Evolutionary conservation across 2,113 vertebrate genomes (phyloP).

Genomic region (Tangachromis dhanisi): DNA sequence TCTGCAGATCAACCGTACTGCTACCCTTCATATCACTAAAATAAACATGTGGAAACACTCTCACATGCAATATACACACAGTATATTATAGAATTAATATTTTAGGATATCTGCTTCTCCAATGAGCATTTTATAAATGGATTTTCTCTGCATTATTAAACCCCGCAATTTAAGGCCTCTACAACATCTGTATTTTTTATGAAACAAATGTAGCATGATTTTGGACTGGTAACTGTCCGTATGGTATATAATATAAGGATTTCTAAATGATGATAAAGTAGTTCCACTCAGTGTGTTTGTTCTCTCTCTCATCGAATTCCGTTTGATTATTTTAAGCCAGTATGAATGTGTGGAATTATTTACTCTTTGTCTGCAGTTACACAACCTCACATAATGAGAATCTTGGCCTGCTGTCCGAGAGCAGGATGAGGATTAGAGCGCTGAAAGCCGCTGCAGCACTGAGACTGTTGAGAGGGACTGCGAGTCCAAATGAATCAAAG

Average conservation of each 20-base stretch:
- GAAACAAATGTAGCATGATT: not conserved
- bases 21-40: not conserved
- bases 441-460: not conserved
- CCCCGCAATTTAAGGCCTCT: not conserved
- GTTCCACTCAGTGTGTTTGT: not conserved
- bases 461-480: not conserved
- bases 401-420: slow-evolving; percentile 10
- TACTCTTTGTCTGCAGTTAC: not conserved
- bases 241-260: not conserved
- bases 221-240: not conserved
- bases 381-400: slow-evolving; percentile 17
- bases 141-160: slow-evolving; percentile 34
- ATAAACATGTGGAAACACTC: not conserved
- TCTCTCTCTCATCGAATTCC: not conserved
- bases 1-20: not conserved
- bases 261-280: not conserved
- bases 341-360: not conserved
- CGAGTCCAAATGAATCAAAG: slow-evolving; percentile 3
- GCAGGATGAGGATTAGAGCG: slow-evolving; percentile 33
- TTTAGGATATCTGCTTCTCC: not conserved
- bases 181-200: not conserved
- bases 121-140: slow-evolving; percentile 5
- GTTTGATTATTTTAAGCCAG: not conserved
- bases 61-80: not conserved
- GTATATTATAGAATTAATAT: not conserved